These are phyloP conservation scores for Poeciliopsis retropinna DNA, from an alignment of 2,113 vertebrate species.

Conservation along the genomic window DNA sequence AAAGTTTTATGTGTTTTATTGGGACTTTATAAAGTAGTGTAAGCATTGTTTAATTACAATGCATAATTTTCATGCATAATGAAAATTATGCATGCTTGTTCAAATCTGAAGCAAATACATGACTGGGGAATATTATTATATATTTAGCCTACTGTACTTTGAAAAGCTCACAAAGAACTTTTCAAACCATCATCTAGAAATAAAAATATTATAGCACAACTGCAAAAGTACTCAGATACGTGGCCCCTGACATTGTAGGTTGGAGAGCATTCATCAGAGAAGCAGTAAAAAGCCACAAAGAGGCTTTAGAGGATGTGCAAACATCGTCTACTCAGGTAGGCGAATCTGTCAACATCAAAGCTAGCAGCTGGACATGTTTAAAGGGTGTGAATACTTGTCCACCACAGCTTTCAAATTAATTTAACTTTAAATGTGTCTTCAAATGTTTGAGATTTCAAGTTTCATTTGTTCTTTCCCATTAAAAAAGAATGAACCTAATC, in stretches of 20 bases:
- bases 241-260: neutral
- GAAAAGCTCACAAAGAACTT: too few species aligned
- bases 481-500: neutral
- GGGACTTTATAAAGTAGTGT: neutral
- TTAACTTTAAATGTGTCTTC: neutral
- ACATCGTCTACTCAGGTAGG: too few species aligned
- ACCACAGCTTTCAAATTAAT: neutral
- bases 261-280: neutral
- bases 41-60: neutral
- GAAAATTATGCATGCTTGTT: neutral
- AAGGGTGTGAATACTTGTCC: too few species aligned
- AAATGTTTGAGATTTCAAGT: slow-evolving; percentile 1
- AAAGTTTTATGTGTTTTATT: neutral
- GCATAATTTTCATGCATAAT: too few species aligned
- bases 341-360: too few species aligned
- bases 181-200: too few species aligned
- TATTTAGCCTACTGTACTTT: too few species aligned
- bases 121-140: neutral
- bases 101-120: neutral
- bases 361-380: too few species aligned
- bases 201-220: too few species aligned
- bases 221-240: too few species aligned
- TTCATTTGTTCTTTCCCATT: slow-evolving; percentile 11
- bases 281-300: too few species aligned
- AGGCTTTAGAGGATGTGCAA: too few species aligned